Base-by-base conservation (phyloP, 2,888 invertebrate genomes). In the Diarsia brunnea region DNA sequence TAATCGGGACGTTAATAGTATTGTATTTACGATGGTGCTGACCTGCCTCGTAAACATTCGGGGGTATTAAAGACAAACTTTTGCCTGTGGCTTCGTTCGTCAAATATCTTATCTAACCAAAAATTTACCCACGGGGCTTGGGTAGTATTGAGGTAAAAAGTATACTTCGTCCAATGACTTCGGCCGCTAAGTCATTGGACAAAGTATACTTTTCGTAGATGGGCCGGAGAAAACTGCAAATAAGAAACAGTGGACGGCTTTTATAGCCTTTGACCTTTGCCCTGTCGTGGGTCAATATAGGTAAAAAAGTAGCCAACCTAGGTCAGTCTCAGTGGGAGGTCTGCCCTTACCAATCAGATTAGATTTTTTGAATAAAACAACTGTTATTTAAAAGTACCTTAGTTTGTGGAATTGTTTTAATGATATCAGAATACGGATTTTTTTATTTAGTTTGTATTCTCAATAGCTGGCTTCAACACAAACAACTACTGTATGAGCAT, bases 1-100 rank as follows among this genome's bases (percentile, higher is more conserved):
- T 73, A 65, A 68, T 55, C 38, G 38, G 45, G 27, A 53, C 51
- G 2, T 69, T 70, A 64, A 72, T 67, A 49, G 69, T 47, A 38
- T 58, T 69, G 65, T 76, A 21, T 55, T 69, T 66, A 51, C 60
- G 49, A 65, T 69, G 55, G 47, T 19, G 19, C 5, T 80, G 65
- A 71, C 55, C 75, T 47, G 61, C n/a, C 24, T 47, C n/a, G 47
- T 84, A 75, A 82, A 82, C 71, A 38, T 72, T 75, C 10, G 7
- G 12, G 43, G 43, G 51, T 72, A 79, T 61, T 74, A 43, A 70
- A 63, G 63, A 63, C 38, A 1, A 43, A 4, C 43, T 43, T n/a
- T n/a, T n/a, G 0, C n/a, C 8, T 0, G 43, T 8, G 43, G n/a
- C 10, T 43, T 43, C 27, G 19, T 27, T 27, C 8, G 10, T 31